A percentile compares a stretch with the other conserved stretches of the same genome.
Conservation (phyloP, 2,113 vertebrate species). For the Podarcis muralis region DNA sequence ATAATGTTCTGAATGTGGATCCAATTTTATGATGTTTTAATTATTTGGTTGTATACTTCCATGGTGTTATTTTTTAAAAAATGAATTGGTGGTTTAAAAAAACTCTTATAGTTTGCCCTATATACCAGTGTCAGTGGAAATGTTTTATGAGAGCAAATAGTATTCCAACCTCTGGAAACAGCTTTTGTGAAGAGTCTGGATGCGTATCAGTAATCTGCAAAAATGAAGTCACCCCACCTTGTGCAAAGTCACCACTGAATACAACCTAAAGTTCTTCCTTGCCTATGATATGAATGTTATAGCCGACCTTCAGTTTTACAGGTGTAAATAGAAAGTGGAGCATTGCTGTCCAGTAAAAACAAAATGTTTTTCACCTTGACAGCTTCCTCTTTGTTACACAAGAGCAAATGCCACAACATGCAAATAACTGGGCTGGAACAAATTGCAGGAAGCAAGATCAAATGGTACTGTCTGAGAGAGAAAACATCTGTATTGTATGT, state of each 20-base stretch:
- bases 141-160: not conserved
- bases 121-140: not conserved
- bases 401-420: not conserved
- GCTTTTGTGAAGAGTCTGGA: too few species aligned
- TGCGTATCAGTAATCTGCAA: too few species aligned
- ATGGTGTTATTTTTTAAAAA: too few species aligned
- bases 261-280: not conserved
- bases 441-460: not conserved
- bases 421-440: not conserved
- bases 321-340: not conserved
- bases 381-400: not conserved
- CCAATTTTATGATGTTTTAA: not conserved
- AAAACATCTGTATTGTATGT: too few species aligned
- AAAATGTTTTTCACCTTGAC: not conserved
- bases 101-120: not conserved
- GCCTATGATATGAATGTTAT: not conserved
- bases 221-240: too few species aligned
- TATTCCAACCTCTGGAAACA: too few species aligned
- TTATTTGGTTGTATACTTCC: too few species aligned
- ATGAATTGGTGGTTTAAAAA: too few species aligned
- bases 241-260: too few species aligned
- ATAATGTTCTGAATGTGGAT: not conserved
- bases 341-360: not conserved
- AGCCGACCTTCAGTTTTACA: not conserved
- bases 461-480: not conserved